Conservation (phyloP, 2,113 vertebrate genomes). For the Anser cygnoides region DNA sequence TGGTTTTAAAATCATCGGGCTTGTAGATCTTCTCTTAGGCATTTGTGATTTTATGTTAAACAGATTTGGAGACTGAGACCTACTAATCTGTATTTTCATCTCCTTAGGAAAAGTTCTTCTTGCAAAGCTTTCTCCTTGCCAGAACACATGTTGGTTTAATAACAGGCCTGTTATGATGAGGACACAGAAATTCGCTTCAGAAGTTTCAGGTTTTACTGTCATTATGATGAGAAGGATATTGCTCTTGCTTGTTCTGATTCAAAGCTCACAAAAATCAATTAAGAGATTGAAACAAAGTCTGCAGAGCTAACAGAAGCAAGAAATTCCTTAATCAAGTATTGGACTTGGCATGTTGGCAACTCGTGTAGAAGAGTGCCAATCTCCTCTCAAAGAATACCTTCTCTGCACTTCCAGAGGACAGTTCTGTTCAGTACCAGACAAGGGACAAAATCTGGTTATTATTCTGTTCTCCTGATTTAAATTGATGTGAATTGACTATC, state of each 20-base stretch:
- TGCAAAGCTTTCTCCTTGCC: background rate
- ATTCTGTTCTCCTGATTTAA: background rate
- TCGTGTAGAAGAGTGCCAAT: background rate
- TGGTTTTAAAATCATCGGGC: background rate
- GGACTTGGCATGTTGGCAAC: background rate
- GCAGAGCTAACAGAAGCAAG: background rate
- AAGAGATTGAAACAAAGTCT: background rate
- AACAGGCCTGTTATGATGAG: background rate
- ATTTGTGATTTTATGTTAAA: background rate
- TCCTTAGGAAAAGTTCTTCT: background rate
- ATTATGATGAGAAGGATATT: background rate
- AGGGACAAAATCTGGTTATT: background rate
- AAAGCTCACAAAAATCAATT: background rate
- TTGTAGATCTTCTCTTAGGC: background rate
- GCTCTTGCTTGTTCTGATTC: background rate
- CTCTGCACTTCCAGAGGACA: background rate
- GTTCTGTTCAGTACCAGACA: background rate
- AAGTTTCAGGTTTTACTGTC: background rate
- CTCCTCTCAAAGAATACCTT: background rate
- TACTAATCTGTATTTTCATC: background rate
- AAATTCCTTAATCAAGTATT: fast-evolving
- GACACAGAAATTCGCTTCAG: background rate
- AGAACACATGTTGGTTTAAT: background rate
- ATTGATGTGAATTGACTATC: background rate
- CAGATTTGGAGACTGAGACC: background rate